phyloP scores from a whole-genome alignment of 2,797 vertebrate genomes.

The Tokudaia tokunoshimensis region DNA sequence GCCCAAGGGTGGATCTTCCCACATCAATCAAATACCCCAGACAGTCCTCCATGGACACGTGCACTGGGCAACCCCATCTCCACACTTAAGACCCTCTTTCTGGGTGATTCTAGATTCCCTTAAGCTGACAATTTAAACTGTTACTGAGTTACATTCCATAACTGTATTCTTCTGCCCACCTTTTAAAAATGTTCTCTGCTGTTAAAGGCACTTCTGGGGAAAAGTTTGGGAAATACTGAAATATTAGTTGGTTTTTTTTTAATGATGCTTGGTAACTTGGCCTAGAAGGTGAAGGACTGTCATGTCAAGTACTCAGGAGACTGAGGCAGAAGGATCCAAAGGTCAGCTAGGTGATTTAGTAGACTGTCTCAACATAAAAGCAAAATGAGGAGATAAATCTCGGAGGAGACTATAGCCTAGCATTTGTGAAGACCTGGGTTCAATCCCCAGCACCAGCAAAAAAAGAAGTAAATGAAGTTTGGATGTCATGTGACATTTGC shows the following conservation, averaged over 20 bases:
- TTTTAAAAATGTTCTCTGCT: background rate
- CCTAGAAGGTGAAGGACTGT: background rate
- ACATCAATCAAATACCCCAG: too few relatives aligned
- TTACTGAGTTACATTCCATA: background rate
- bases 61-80: too few relatives aligned
- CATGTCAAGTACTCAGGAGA: too few relatives aligned
- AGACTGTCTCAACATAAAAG: background rate
- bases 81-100: background rate
- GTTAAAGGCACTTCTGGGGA: background rate
- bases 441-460: background rate
- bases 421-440: background rate
- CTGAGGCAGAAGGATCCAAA: background rate
- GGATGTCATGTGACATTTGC: background rate
- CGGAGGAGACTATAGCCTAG: background rate
- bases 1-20: background rate
- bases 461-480: too few relatives aligned
- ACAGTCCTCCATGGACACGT: too few relatives aligned
- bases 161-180: background rate
- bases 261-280: background rate
- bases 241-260: background rate
- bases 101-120: background rate
- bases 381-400: background rate
- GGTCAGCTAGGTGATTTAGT: background rate
- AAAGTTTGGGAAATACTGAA: conserved; percentile 14
- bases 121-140: background rate